Base-by-base conservation (phyloP, 2,888 invertebrate species). In the Limenitis camilla region DNA sequence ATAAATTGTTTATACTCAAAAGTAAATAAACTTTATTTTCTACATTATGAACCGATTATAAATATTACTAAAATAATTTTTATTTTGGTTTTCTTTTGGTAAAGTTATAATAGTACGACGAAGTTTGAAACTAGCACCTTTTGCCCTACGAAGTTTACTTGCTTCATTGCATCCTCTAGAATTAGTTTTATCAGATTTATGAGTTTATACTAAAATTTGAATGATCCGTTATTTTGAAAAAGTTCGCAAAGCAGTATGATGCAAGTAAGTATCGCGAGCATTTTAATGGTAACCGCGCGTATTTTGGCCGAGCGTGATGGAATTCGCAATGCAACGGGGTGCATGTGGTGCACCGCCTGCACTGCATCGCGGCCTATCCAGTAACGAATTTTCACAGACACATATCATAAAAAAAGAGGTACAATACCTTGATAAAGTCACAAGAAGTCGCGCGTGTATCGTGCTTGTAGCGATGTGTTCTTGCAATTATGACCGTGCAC, bases 401-500 rank as follows among this genome's bases (percentile, higher is more conserved):
- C 42, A 49, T 35, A 50, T 52, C 43, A 36, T 53, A 38, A 51
- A 43, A 53, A 36, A 30, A 50, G 50, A 49, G 53, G 53, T 58
- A 64, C 64, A 55, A 59, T 66, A 67, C 66, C 66, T 67, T 66
- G 52, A 48, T 56, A 53, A 54, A 50, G 46, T 58, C 59, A 54
- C 57, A 58, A 56, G 59, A 64, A 66, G 60, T 60, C 51, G 58
- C 64, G 65, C 62, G 61, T 58, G 60, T 55, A 60, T 59, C 61
- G 60, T 61, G 60, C 59, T 59, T 47, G 45, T 53, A 55, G 53
- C 52, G 51, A 52, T 53, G 55, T 51, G 52, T 53, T 36, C 45
- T 39, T 48, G 35, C 36, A 27, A 32, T 8, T 31, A 19, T 57
- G 65, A 67, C 59, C 74, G 73, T 71, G 71, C 76, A 67, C 66